These are phyloP conservation scores for Stomorhina lunata DNA, from an alignment of 2,888 invertebrate genomes.

Conservation along the genomic window DNA sequence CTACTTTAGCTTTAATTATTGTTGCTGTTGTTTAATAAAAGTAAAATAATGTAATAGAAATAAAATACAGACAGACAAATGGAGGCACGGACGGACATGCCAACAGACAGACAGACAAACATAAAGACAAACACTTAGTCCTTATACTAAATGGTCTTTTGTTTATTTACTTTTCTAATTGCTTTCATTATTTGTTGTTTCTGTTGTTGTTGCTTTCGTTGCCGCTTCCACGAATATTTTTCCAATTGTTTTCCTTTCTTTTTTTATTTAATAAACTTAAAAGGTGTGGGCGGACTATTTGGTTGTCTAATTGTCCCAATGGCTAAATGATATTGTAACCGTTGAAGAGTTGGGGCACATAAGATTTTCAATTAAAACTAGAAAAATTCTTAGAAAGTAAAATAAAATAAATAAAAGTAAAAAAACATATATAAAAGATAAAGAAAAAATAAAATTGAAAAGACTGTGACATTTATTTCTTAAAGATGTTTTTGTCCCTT, in stretches of 20 bases:
- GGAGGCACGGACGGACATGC: too few species aligned
- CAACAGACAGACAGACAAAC: background rate
- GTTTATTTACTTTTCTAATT: conserved; percentile 28
- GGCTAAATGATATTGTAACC: background rate
- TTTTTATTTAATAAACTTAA: conserved; percentile 17
- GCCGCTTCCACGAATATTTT: background rate
- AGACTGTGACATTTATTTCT: conserved; percentile 45
- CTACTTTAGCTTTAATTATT: conserved; percentile 45
- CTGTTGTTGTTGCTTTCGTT: background rate
- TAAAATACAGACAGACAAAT: background rate
- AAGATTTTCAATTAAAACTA: conserved; percentile 32
- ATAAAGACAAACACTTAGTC: conserved; percentile 34
- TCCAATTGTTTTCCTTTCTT: conserved; percentile 35
- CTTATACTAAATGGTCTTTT: conserved; percentile 34
- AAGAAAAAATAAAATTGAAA: background rate
- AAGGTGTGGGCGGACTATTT: conserved; percentile 29
- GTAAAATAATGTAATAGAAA: conserved; percentile 7
- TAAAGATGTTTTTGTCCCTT: conserved; percentile 44
- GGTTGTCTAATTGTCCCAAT: background rate
- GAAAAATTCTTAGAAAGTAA: background rate
- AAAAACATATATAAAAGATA: conserved; percentile 9
- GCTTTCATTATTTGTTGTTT: conserved; percentile 13
- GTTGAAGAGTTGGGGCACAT: background rate
- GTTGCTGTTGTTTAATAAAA: background rate
- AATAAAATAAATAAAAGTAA: background rate